These are phyloP conservation scores for Mermis nigrescens DNA, from an alignment of 2,888 invertebrate species.

Conservation along the genomic window DNA sequence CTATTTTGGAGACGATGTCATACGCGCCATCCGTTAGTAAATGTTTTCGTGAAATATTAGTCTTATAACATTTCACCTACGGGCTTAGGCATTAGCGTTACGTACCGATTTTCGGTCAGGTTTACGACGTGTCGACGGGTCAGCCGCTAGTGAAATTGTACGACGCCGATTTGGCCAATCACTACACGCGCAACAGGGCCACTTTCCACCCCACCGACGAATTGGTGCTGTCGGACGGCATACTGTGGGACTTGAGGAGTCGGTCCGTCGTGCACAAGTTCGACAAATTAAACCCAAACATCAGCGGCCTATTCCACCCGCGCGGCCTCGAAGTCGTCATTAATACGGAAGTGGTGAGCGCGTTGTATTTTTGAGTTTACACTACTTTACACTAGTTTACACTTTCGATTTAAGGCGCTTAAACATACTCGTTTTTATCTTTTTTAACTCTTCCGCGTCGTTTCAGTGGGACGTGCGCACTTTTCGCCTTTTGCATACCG, in stretches of 20 bases:
- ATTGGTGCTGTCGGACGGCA: constrained; percentile 79
- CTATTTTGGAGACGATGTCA: too few relatives aligned
- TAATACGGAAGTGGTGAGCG: constrained; percentile 63
- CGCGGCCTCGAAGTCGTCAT: constrained; percentile 84
- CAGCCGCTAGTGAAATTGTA: constrained; percentile 51
- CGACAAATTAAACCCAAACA: constrained; percentile 82
- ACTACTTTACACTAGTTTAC: background rate
- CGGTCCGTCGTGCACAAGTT: constrained; percentile 78
- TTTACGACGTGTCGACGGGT: constrained; percentile 72
- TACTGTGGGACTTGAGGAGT: constrained; percentile 72
- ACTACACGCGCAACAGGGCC: constrained; percentile 77
- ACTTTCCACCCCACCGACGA: constrained; percentile 84
- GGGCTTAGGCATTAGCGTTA: background rate
- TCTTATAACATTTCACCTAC: too few relatives aligned
- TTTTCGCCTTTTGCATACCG: constrained; percentile 75
- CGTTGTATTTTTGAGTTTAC: background rate
- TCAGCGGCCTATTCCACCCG: constrained; percentile 88
- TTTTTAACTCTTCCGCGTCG: background rate
- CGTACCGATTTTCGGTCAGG: constrained; percentile 35
- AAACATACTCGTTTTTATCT: background rate
- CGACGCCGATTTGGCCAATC: constrained; percentile 60
- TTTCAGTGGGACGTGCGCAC: constrained; percentile 77
- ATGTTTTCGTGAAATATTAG: too few relatives aligned
- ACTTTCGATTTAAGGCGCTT: too few relatives aligned
- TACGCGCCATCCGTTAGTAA: too few relatives aligned